A percentile compares a stretch with the other conserved stretches of the same genome.
phyloP scores from a whole-genome alignment of 1,140 invertebrate species.

The Platyura marginata region DNA sequence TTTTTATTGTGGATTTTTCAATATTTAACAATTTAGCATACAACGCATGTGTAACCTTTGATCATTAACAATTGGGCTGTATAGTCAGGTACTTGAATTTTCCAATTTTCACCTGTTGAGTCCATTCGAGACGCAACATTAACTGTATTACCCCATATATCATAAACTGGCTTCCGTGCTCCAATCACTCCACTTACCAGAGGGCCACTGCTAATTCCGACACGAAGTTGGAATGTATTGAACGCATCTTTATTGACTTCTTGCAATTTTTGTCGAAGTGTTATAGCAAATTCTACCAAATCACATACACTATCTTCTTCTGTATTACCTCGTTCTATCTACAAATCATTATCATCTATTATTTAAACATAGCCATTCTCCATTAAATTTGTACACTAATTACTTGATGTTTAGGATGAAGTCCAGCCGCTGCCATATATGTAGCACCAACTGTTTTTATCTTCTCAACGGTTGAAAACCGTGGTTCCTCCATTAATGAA shows the following conservation, averaged over 20 bases:
- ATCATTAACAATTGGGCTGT: conserved; percentile 39
- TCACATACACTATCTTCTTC: conserved; percentile 64
- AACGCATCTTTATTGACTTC: conserved; percentile 93
- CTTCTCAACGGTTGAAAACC: conserved; percentile 89
- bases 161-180: conserved; percentile 92
- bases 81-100: conserved; percentile 72
- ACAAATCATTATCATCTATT: conserved; percentile 5
- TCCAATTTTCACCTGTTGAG: conserved; percentile 68
- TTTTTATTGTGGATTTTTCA: background rate
- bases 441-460: conserved; percentile 95
- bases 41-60: conserved; percentile 21
- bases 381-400: background rate
- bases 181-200: conserved; percentile 95
- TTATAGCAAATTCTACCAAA: conserved; percentile 84
- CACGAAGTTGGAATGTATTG: conserved; percentile 88
- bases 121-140: conserved; percentile 92
- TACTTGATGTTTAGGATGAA: conserved; percentile 60
- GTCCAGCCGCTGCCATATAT: conserved; percentile 97
- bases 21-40: conserved; percentile 6
- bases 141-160: conserved; percentile 95
- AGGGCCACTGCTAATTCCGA: conserved; percentile 67
- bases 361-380: background rate
- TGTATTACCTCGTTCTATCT: conserved; percentile 12
- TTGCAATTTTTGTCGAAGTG: conserved; percentile 74
- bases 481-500: conserved; percentile 71